Conservation (phyloP, 2,797 vertebrate species). For the Acrossocheilus wenchowensis region DNA sequence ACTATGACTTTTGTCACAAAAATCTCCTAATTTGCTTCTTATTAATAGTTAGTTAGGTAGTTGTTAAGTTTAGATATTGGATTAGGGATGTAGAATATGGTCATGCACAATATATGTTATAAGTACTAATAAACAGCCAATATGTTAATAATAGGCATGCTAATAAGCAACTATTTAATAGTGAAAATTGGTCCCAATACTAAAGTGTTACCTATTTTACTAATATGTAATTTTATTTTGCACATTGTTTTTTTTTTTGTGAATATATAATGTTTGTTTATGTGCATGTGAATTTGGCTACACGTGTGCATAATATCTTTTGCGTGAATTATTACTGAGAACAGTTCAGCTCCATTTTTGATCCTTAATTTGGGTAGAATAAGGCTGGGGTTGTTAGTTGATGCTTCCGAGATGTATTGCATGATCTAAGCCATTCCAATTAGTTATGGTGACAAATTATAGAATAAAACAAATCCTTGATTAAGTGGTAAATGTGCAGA, state of each 20-base stretch:
- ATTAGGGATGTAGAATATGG: too few species aligned
- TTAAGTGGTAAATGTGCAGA: neutral
- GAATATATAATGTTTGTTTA: neutral
- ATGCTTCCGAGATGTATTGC: neutral
- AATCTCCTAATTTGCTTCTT: too few species aligned
- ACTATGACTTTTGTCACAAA: too few species aligned
- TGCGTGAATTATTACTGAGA: neutral
- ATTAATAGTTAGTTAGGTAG: too few species aligned
- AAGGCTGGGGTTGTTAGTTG: neutral
- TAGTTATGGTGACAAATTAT: neutral
- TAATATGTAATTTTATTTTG: neutral
- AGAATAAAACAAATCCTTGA: neutral
- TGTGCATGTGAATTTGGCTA: neutral
- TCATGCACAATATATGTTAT: too few species aligned
- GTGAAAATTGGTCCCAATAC: too few species aligned
- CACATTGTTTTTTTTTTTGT: neutral
- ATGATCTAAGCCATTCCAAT: neutral
- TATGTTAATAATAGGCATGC: too few species aligned
- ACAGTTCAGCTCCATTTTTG: neutral
- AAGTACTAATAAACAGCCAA: too few species aligned
- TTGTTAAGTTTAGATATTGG: too few species aligned
- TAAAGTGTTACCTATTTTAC: neutral
- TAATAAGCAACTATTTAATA: too few species aligned
- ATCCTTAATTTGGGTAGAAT: neutral
- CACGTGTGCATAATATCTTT: neutral